Evolutionary conservation across 2,888 invertebrate genomes (phyloP), one percentile per base, ranked within the genome.

Genomic region (Tetheella fluctuosa): DNA sequence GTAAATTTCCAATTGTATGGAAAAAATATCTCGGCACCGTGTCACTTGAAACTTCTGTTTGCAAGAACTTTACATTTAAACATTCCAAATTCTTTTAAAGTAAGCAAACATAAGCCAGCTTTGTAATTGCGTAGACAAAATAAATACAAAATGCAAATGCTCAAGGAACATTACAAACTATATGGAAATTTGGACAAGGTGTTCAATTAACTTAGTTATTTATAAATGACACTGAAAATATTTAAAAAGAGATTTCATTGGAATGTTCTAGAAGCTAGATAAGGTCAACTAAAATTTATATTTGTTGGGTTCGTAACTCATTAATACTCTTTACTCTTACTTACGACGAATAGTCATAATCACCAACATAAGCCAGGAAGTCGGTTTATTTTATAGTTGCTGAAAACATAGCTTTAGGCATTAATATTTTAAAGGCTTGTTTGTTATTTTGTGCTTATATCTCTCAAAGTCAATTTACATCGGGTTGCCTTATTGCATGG

Each of bases 1-100:
- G 68, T 54, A 71, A 74, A 74, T 70, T 66, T 69, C 64, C 76
- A 59, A 81, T 81, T 82, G 79, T 82, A 77, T 79, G 79, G 74
- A 73, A 79, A 82, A 79, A 64, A 61, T 62, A 68, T 63, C 65
- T 61, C 63, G 67, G 53, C 59, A 53, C 62, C 61, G 62, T 66
- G 64, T 62, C 57, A 64, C 58, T 67, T 68, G 69, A 64, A 67
- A 69, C 65, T 69, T 70, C 5, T 12, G 30, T 54, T 54, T 48
- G 48, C 48, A 48, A 48, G 48, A 48, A 48, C 53, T 28, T 23
- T 23, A 25, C 12, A 1, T 52, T 53, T 48, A 8, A 48, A 48
- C 48, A 48, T n/a, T 48, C 48, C 48, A 28, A 53, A 53, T 53
- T 28, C 53, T 53, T 53, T 53, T 53, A 53, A 53, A 28, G 25